Base-by-base conservation (phyloP, 2,113 vertebrate genomes). In the Puffinus mauretanicus region DNA sequence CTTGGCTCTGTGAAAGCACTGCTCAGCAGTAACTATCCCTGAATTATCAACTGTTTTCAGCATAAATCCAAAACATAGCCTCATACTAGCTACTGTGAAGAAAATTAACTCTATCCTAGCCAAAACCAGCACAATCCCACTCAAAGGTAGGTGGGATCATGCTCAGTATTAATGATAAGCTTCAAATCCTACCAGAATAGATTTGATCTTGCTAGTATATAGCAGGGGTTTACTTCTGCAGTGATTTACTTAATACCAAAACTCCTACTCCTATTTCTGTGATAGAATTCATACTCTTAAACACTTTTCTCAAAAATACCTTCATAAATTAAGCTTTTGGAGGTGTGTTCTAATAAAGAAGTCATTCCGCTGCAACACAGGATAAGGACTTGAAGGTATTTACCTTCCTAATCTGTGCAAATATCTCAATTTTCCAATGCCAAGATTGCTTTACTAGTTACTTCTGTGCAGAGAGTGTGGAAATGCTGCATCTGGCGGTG, bases 81-180 rank as follows among this genome's bases (percentile, higher is more conserved):
- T 17, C 44, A 18, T 46, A 46, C 44, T 46, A 46, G 17, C 44
- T 46, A 17, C 44, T 46, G 18, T 46, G 44, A 46, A 46, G 17
- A 46, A 46, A 46, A 46, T 46, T 18, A 44, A 44, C 7, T 44
- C 44, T 44, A 46, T 46, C 46, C 46, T 15, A 46, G 46, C 46
- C 46, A 46, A 46, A 46, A 46, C 46, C 46, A 46, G 46, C 46
- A 46, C 46, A 46, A 46, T 89, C 87, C 81, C 51, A 84, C 94
- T 91, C 93, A 96, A 15, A 78, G 44, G 77, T 96, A 94, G 89
- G 91, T 84, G 89, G 77, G 73, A 81, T 95, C 72, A 61, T 94
- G 87, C 72, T 91, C 51, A 62, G n/a, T 65, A 73, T 92, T 96
- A 92, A 86, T 90, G 91, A 93, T 72, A 76, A 94, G 30, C 32